Evolutionary conservation across 2,113 vertebrate species (phyloP).

Genomic region (Cettia cetti): DNA sequence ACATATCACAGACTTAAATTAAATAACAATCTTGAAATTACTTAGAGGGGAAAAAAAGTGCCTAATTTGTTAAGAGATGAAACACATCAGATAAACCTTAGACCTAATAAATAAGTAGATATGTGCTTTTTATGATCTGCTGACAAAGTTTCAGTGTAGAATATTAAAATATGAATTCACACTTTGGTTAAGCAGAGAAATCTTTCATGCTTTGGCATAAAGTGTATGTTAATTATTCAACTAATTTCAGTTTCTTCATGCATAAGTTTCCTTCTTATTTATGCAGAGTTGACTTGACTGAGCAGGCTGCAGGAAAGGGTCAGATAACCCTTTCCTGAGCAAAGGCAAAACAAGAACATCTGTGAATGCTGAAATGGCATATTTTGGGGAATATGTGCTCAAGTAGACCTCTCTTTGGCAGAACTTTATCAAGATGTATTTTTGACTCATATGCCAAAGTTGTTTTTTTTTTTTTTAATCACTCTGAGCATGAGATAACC

Average conservation of each 20-base stretch:
- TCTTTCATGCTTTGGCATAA: conserved; percentile 19
- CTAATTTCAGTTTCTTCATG: conserved; percentile 32
- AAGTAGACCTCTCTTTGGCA: not conserved
- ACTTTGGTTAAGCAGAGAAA: not conserved
- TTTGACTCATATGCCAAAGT: not conserved
- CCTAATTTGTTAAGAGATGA: not conserved
- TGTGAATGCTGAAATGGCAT: not conserved
- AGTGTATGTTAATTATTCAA: conserved; percentile 12
- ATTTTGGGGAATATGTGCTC: not conserved
- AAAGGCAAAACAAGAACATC: not conserved
- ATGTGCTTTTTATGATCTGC: not conserved
- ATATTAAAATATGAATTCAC: not conserved
- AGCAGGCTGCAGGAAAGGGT: not conserved
- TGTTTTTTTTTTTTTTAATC: accelerated
- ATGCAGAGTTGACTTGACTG: conserved; percentile 10
- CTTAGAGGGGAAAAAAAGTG: not conserved
- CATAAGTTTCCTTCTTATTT: conserved; percentile 32
- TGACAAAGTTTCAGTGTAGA: not conserved
- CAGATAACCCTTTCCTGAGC: not conserved
- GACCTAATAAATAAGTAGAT: not conserved
- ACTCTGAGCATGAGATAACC: not conserved
- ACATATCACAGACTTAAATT: not conserved
- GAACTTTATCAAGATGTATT: not conserved
- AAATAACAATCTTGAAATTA: not conserved
- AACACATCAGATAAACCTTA: not conserved